Percentiles rank a stretch among this genome's conserved stretches.
phyloP scores from a whole-genome alignment of 2,797 vertebrate genomes.

The Tarsius wallacei region DNA sequence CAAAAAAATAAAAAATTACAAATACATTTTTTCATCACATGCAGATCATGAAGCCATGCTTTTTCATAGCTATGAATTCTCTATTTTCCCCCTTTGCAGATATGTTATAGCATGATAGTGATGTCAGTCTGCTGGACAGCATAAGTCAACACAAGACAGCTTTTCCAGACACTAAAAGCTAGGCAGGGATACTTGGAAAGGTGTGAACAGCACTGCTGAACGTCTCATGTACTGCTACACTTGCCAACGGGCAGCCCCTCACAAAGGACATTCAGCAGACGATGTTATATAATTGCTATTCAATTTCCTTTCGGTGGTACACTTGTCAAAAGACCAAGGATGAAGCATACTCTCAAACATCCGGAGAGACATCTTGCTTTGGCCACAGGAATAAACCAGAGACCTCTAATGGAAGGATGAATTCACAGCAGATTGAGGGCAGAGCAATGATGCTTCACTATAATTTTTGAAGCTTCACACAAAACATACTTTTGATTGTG shows the following conservation, averaged over 20 bases:
- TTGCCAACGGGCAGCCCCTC: neutral
- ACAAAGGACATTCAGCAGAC: neutral
- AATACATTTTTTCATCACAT: neutral
- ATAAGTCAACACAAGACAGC: neutral
- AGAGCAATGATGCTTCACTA: neutral
- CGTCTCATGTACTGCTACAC: neutral
- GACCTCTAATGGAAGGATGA: neutral
- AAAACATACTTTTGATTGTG: neutral
- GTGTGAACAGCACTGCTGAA: neutral
- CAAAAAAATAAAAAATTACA: neutral
- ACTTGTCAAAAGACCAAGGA: neutral
- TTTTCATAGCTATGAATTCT: neutral
- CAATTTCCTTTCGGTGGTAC: neutral
- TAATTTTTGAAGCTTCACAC: neutral
- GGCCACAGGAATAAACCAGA: neutral
- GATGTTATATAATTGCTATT: neutral
- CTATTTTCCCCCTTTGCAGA: neutral
- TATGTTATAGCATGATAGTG: neutral
- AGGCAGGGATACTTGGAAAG: neutral
- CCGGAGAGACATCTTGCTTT: neutral
- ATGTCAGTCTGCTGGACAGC: fast-evolving
- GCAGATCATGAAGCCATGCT: neutral
- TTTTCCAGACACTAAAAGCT: neutral
- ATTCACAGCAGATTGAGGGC: neutral
- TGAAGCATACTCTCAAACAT: neutral